These are phyloP conservation scores for Mercenaria mercenaria DNA, from an alignment of 1,140 invertebrate genomes.

Conservation along the genomic window DNA sequence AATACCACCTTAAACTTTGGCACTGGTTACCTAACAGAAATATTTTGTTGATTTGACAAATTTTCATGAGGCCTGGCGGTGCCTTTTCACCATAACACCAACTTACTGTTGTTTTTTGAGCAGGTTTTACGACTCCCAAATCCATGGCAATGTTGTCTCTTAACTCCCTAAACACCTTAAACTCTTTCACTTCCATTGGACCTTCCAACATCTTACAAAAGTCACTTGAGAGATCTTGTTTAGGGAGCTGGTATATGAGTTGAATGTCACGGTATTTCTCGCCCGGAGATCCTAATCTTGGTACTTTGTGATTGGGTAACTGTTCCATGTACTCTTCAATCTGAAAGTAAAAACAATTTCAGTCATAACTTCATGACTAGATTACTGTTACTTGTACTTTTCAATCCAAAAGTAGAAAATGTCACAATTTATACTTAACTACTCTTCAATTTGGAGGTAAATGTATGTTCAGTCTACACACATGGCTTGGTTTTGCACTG, in stretches of 20 bases:
- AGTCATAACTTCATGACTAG: too few species aligned
- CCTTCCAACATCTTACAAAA: slow-evolving; percentile 96
- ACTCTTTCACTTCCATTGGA: slow-evolving; percentile 95
- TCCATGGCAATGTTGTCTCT: slow-evolving; percentile 97
- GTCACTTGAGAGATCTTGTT: slow-evolving; percentile 95
- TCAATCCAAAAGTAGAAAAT: neutral
- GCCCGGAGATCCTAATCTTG: slow-evolving; percentile 97
- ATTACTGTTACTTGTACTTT: neutral
- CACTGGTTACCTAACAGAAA: too few species aligned
- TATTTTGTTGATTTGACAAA: too few species aligned
- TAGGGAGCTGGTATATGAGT: slow-evolving; percentile 95
- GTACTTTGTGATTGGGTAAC: slow-evolving; percentile 98
- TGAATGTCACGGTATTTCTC: slow-evolving; percentile 97
- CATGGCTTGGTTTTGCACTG: too few species aligned
- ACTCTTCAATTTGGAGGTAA: too few species aligned
- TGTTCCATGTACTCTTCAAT: slow-evolving; percentile 98
- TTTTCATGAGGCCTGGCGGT: too few species aligned
- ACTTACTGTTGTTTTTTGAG: slow-evolving; percentile 62
- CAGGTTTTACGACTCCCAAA: slow-evolving; percentile 92
- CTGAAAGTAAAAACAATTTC: slow-evolving; percentile 88
- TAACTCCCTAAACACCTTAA: slow-evolving; percentile 95
- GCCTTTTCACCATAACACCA: too few species aligned
- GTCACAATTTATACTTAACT: too few species aligned
- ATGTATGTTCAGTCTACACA: too few species aligned
- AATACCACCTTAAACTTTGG: too few species aligned